These are phyloP conservation scores for Epirrhoe alternata DNA, from an alignment of 2,888 invertebrate genomes.

Conservation along the genomic window DNA sequence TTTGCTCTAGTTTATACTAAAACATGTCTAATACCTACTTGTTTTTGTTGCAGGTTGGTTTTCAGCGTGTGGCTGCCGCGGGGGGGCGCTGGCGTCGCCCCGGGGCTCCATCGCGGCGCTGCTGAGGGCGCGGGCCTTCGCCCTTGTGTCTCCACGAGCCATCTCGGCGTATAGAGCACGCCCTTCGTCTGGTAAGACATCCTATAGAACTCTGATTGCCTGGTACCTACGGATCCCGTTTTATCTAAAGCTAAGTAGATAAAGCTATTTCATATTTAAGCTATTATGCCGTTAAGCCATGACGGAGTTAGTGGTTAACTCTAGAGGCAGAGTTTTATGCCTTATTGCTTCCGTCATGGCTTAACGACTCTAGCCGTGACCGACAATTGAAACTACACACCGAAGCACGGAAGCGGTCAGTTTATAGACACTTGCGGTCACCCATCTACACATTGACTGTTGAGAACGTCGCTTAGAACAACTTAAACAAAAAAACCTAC, in stretches of 20 bases:
- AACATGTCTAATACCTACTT: background rate
- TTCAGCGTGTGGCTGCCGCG: conserved; percentile 88
- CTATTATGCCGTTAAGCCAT: too few species aligned
- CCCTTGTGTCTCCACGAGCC: conserved; percentile 87
- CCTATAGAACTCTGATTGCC: conserved; percentile 1
- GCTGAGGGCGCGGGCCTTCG: conserved; percentile 88
- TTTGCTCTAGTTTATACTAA: too few species aligned
- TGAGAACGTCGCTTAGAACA: too few species aligned
- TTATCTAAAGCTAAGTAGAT: background rate
- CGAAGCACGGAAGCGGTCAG: too few species aligned
- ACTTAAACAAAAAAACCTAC: too few species aligned
- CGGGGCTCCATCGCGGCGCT: conserved; percentile 87
- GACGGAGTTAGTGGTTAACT: too few species aligned
- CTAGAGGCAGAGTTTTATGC: too few species aligned
- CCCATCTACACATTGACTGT: too few species aligned
- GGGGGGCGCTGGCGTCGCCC: conserved; percentile 87
- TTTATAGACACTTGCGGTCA: too few species aligned
- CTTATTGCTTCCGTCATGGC: too few species aligned
- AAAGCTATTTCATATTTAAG: background rate
- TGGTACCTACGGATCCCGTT: background rate
- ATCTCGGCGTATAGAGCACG: conserved; percentile 85
- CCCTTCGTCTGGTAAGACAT: conserved; percentile 69
- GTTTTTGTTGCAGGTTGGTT: conserved; percentile 86
- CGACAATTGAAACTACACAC: too few species aligned
- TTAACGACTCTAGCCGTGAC: too few species aligned